Conservation (phyloP, 2,888 invertebrate genomes). For the Serripes groenlandicus region DNA sequence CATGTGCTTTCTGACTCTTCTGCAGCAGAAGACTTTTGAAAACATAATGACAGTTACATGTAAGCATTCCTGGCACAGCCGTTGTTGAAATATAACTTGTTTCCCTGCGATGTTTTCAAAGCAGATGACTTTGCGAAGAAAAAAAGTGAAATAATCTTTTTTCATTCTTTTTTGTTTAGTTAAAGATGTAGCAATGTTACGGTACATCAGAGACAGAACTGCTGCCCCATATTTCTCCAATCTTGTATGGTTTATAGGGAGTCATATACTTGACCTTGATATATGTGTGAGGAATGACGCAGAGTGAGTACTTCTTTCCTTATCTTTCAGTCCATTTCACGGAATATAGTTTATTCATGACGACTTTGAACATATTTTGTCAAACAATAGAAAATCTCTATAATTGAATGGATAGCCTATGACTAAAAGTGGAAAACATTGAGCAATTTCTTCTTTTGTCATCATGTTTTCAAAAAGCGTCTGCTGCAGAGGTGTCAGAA, state of each 20-base stretch:
- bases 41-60: too few relatives aligned
- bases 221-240: slow-evolving; percentile 99
- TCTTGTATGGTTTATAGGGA: slow-evolving; percentile 99
- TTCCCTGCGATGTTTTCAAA: too few relatives aligned
- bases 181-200: slow-evolving; percentile 96
- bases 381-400: not conserved
- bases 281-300: slow-evolving; percentile 97
- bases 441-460: not conserved
- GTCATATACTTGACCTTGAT: slow-evolving; percentile 98
- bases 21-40: too few relatives aligned
- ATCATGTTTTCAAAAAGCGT: not conserved
- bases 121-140: too few relatives aligned
- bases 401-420: too few relatives aligned
- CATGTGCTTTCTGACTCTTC: too few relatives aligned
- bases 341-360: not conserved
- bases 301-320: slow-evolving; percentile 91
- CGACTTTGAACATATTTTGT: not conserved
- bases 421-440: not conserved
- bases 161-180: slow-evolving; percentile 88
- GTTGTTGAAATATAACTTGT: too few relatives aligned
- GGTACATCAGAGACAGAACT: slow-evolving; percentile 97
- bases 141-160: not conserved
- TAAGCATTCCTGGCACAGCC: too few relatives aligned
- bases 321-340: not conserved
- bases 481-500: not conserved